Base-by-base conservation (phyloP, 1,140 invertebrate species). In the Pogonognathellus flavescens region DNA sequence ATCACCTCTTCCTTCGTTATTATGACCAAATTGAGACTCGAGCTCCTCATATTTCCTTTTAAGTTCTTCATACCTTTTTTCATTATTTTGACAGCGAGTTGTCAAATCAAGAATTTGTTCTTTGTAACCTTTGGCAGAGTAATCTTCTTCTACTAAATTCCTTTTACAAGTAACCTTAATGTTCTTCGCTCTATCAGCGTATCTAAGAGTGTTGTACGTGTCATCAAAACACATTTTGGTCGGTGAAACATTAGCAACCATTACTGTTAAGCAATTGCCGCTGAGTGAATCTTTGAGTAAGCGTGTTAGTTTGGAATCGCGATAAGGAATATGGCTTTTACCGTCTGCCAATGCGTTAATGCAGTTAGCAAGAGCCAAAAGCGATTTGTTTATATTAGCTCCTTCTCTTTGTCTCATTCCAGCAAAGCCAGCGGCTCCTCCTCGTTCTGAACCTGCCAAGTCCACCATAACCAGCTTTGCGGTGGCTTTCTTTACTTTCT, bases 161-260 rank as follows among this genome's bases (percentile, higher is more conserved):
- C 81, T 87, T 82, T 82, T 87, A 22, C 76, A 70, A n/a, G 53
- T 76, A 8, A 85, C 55, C 4, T 52, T 72, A 20, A 97, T 97
- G 88, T 95, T 95, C 89, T 96, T 96, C 0, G 96, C 96, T 80
- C 96, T 91, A 88, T 94, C 93, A 11, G 97, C 97, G 91, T 99
- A 99, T 86, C 97, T 95, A 0, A 99, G 90, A 0, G 98, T 99
- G 88, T 99, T 99, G 90, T 98, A 98, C 0, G 97, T 99, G 89
- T 99, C 98, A 90, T 99, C 98, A 90, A 96, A 99, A 49, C 94
- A 94, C 4, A 93, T 88, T 53, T 93, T 93, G 0, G 96, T 94
- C 13, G 97, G 94, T 87, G 96, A 94, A 0, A 99, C 93, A 90
- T 99, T 98, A 0, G 98, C 98, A 66, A 99, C 98, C 98, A 99